These are phyloP conservation scores for Allacma fusca DNA, from an alignment of 2,888 invertebrate genomes.

Conservation along the genomic window DNA sequence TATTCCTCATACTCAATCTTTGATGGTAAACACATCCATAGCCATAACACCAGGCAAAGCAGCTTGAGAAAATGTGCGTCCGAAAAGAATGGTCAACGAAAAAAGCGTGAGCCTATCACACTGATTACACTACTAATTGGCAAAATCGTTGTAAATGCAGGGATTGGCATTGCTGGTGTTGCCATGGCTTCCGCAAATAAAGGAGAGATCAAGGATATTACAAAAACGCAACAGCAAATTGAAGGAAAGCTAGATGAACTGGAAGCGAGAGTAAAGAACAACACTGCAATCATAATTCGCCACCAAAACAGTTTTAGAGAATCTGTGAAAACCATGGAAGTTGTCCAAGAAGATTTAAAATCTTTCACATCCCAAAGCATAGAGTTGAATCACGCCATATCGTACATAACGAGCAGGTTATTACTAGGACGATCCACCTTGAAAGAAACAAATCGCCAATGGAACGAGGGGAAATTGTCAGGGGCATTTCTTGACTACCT, in stretches of 20 bases:
- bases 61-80: conserved; percentile 13
- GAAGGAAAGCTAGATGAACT: not conserved
- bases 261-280: not conserved
- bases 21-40: too few species aligned
- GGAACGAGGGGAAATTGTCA: not conserved
- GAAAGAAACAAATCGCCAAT: not conserved
- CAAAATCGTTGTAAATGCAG: not conserved
- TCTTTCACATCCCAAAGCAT: not conserved
- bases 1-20: too few species aligned
- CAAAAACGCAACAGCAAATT: not conserved
- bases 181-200: too few species aligned
- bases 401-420: not conserved
- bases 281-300: not conserved
- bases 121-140: not conserved
- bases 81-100: not conserved
- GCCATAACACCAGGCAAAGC: too few species aligned
- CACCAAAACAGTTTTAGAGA: not conserved
- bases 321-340: not conserved
- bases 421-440: not conserved
- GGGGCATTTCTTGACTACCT: not conserved
- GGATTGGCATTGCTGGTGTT: too few species aligned
- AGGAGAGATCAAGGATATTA: too few species aligned
- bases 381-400: not conserved
- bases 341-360: not conserved
- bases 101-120: not conserved